Evolutionary conservation across 2,888 invertebrate species (phyloP), one percentile per base, ranked within the genome.

Genomic region (Pheosia gnoma): DNA sequence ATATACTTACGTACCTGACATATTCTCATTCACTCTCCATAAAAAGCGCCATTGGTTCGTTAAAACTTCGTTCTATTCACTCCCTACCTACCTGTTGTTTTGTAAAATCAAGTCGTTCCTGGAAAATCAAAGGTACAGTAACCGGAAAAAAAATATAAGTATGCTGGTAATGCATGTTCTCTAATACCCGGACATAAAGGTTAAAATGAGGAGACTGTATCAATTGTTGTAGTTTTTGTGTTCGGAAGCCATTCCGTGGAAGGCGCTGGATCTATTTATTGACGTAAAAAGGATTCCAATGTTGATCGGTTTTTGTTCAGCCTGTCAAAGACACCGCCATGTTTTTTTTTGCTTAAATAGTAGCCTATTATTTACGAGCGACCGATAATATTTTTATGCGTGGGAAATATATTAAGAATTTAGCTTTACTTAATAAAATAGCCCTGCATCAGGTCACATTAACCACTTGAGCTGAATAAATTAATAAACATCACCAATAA

Each of bases 231-330:
- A 55, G 62, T 74, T 86, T 86, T 83, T 83, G 72, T 74, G 67
- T 78, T 86, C 83, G 83, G 87, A 84, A 88, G 84, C 81, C 75
- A 66, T 78, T 78, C 77, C 71, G 63, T 76, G 69, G 71, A 82
- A 80, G 78, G 76, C 78, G 56, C 45, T 45, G 73, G 78, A 77
- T 82, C 79, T 85, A 82, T 88, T 85, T 85, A 87, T 86, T 75
- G 82, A 80, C 74, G 78, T 77, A 85, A 87, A 87, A 87, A 84
- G 87, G 84, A 89, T 88, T 88, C 82, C 82, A 80, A 84, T 86
- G 83, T 83, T 83, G 81, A 88, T 88, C 77, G 68, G 73, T 82
- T 87, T 77, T 83, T 80, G 79, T 82, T 77, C 57, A 65, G 57
- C 54, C 59, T 59, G 65, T 78, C 82, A 87, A 86, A 88, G 84